phyloP scores from a whole-genome alignment of 2,113 vertebrate genomes.

The Rhinolophus ferrumequinum region DNA sequence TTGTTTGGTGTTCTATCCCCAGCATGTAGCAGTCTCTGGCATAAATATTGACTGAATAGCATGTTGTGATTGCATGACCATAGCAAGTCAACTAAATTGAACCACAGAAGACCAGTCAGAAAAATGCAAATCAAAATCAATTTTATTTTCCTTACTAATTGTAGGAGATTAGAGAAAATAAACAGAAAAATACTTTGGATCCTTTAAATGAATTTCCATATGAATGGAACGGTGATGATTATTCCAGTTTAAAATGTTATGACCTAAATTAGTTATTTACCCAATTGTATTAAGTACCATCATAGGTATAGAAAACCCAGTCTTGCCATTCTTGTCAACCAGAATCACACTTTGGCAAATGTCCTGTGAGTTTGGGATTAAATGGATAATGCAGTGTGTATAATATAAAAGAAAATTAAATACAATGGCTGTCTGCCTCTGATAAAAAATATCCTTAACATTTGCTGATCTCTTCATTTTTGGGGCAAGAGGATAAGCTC shows the following conservation, averaged over 20 bases:
- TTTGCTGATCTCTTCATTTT: slow-evolving; percentile 70
- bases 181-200: background rate
- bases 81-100: background rate
- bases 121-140: slow-evolving; percentile 1
- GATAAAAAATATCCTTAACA: slow-evolving; percentile 39
- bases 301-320: background rate
- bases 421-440: slow-evolving; percentile 47
- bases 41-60: background rate
- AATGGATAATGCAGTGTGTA: slow-evolving; percentile 28
- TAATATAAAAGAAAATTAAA: slow-evolving; percentile 71
- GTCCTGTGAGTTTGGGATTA: slow-evolving; percentile 53
- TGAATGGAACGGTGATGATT: background rate
- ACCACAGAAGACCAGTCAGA: background rate
- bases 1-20: background rate
- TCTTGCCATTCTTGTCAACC: background rate
- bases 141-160: background rate
- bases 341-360: slow-evolving; percentile 34
- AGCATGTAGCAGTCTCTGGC: background rate
- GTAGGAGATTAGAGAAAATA: slow-evolving; percentile 23
- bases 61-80: background rate
- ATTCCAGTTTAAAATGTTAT: slow-evolving; percentile 12
- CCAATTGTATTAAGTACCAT: background rate
- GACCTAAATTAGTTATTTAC: background rate
- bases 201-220: background rate
- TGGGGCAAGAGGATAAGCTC: slow-evolving; percentile 32